A percentile compares a stretch with the other conserved stretches of the same genome.
These are phyloP conservation scores for Tiliacea citrago DNA, from an alignment of 2,888 invertebrate species.

Conservation along the genomic window DNA sequence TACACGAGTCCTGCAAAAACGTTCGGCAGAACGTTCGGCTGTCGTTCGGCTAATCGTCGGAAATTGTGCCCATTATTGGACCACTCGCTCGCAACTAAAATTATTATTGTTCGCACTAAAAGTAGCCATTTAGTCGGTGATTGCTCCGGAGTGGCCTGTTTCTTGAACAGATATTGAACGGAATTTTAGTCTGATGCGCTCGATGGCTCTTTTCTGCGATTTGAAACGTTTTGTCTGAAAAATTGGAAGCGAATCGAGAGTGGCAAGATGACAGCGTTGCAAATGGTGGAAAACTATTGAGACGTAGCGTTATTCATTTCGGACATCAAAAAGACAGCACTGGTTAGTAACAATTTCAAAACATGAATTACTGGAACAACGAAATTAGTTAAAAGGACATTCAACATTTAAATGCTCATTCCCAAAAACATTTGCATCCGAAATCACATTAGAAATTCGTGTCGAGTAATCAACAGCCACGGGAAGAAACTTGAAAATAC, in stretches of 20 bases:
- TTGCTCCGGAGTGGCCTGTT: conserved; percentile 76
- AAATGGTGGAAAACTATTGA: not conserved
- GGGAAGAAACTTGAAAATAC: conserved; percentile 88
- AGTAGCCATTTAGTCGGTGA: conserved; percentile 86
- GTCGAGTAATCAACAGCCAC: conserved; percentile 82
- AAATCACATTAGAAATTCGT: conserved; percentile 66
- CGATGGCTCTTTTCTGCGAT: conserved; percentile 35
- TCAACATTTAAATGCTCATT: conserved; percentile 18
- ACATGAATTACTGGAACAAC: not conserved
- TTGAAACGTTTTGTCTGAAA: conserved; percentile 26
- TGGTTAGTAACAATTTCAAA: not conserved
- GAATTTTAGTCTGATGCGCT: conserved; percentile 65
- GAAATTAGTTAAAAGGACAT: conserved; percentile 6
- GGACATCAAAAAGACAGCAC: not conserved
- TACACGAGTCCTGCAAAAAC: conserved; percentile 85
- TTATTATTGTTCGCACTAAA: conserved; percentile 90
- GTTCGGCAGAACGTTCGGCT: conserved; percentile 70
- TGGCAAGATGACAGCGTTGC: not conserved
- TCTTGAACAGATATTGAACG: conserved; percentile 69
- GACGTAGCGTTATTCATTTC: not conserved
- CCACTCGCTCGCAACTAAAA: conserved; percentile 88
- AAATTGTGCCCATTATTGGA: conserved; percentile 90
- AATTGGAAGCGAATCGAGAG: conserved; percentile 2
- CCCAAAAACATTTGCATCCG: conserved; percentile 44
- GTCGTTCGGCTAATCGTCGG: conserved; percentile 87